Evolutionary conservation across 2,888 invertebrate species (phyloP), one percentile per base, ranked within the genome.

Genomic region (Lycocerus yunnanus): DNA sequence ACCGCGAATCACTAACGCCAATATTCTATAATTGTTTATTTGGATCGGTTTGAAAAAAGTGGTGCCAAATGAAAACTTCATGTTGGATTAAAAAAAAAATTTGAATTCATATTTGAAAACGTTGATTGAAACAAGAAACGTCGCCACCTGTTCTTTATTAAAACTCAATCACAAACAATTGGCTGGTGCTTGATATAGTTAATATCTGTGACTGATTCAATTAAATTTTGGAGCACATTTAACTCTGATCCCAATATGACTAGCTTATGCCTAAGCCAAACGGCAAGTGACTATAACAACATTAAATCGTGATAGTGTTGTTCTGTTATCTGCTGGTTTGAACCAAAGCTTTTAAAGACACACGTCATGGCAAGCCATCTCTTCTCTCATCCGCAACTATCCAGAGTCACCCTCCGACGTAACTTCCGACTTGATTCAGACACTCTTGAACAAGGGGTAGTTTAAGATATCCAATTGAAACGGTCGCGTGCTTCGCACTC

Each of bases 271-370:
- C 86, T 87, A 85, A 86, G 87, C 86, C 86, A 85, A 86, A 86
- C 86, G 85, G 84, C 86, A 87, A 87, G 87, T 87, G 87, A 87
- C 85, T 87, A 87, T 88, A 88, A 88, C 88, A 84, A 86, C 85
- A 88, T 88, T 88, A 88, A 87, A 86, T 85, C 85, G 85, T 87
- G 88, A 87, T 87, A 87, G 86, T 86, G 86, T 86, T 87, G 87
- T 86, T 86, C 86, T 86, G 85, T 87, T 87, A 86, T 86, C 86
- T 85, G 80, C 81, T 79, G 78, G 79, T 79, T 78, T 78, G 74
- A 78, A 78, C 88, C 88, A 73, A 70, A 74, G 69, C 73, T 68
- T 74, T 75, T 72, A 75, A 73, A 68, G 77, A 74, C 76, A 65
- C 69, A 27, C 74, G 60, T 67, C 75, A 65, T 10, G 63, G 59